phyloP scores from a whole-genome alignment of 1,140 invertebrate genomes.

The Drosophila sucinea region DNA sequence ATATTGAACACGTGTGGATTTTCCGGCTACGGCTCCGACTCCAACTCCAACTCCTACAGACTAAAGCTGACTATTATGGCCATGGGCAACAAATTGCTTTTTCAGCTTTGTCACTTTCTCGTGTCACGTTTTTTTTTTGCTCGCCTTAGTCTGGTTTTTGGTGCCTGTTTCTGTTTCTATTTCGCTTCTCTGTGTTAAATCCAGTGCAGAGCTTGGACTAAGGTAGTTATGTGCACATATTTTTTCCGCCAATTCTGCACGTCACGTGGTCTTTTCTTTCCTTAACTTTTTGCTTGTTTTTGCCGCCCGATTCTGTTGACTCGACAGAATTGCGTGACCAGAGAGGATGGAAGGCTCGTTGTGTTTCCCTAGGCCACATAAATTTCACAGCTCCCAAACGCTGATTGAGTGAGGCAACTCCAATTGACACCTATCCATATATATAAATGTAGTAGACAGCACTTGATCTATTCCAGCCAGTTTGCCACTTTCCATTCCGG shows the following conservation, averaged over 20 bases:
- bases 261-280: slow-evolving; percentile 49
- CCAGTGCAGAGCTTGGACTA: slow-evolving; percentile 3
- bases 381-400: slow-evolving; percentile 40
- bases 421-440: slow-evolving; percentile 62
- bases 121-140: slow-evolving; percentile 60
- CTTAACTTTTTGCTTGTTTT: slow-evolving; percentile 32
- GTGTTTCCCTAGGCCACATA: slow-evolving; percentile 22
- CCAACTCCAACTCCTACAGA: slow-evolving; percentile 43
- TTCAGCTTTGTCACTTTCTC: slow-evolving; percentile 78
- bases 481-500: not conserved
- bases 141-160: slow-evolving; percentile 30
- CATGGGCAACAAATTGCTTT: slow-evolving; percentile 72
- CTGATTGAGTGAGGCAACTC: slow-evolving; percentile 67
- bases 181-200: not conserved
- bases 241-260: slow-evolving; percentile 74
- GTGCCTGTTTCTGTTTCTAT: not conserved
- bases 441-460: not conserved
- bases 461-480: slow-evolving; percentile 31
- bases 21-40: not conserved
- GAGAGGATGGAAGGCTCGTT: slow-evolving; percentile 17
- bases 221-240: slow-evolving; percentile 61
- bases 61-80: slow-evolving; percentile 63
- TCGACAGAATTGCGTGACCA: slow-evolving; percentile 70
- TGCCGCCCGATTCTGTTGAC: slow-evolving; percentile 51
- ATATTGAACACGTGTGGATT: slow-evolving; percentile 77